phyloP scores from a whole-genome alignment of 2,888 invertebrate species.

The Aphidoletes aphidimyza region DNA sequence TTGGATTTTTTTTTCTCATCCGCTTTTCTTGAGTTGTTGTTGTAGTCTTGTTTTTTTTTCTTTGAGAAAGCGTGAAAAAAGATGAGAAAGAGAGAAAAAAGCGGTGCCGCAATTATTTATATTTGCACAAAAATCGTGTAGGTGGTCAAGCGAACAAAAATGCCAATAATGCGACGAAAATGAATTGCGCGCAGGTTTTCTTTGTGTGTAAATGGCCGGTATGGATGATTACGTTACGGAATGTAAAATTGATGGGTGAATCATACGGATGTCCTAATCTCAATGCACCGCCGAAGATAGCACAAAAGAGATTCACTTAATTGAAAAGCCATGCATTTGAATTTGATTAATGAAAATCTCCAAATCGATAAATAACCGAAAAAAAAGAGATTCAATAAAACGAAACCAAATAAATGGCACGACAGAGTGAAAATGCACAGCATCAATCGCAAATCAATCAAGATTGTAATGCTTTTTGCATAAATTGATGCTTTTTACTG shows the following conservation, averaged over 20 bases:
- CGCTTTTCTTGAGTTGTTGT: background rate
- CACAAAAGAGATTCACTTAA: background rate
- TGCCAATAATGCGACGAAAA: constrained; percentile 33
- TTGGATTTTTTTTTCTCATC: background rate
- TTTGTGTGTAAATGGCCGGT: constrained; percentile 29
- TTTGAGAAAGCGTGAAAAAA: constrained; percentile 16
- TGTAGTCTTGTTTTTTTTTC: background rate
- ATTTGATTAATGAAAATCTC: constrained; percentile 26
- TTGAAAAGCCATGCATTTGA: background rate
- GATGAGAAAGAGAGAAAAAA: constrained; percentile 2
- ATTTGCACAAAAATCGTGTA: constrained; percentile 26
- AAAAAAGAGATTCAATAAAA: background rate
- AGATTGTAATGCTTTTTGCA: constrained; percentile 43
- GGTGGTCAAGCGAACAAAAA: constrained; percentile 22
- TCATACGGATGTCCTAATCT: background rate
- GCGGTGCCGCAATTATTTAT: constrained; percentile 14
- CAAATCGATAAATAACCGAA: constrained; percentile 16
- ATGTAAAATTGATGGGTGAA: background rate
- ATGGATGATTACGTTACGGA: background rate
- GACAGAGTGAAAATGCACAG: background rate
- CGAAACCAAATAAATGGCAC: background rate
- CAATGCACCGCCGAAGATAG: background rate
- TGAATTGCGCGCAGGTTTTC: constrained; percentile 1
- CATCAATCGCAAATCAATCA: constrained; percentile 39
- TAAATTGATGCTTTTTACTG: background rate